Base-by-base conservation (phyloP, 2,113 vertebrate species). In the Tachysurus vachellii region DNA sequence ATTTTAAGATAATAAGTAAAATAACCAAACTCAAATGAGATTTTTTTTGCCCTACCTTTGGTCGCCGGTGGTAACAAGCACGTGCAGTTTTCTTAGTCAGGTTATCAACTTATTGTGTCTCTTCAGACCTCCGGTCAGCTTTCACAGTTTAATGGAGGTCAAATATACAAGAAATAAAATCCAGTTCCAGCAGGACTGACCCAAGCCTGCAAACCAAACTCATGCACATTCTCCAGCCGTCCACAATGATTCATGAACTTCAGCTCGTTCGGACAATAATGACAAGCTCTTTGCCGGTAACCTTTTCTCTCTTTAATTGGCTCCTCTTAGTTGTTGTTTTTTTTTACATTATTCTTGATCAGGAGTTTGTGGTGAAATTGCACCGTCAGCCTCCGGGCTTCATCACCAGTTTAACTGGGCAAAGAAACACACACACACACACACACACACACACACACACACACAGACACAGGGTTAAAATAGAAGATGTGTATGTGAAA, bases 191-290 rank as follows among this genome's bases (percentile, higher is more conserved):
- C 86, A 84, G 89, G 88, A 88, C 82, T 66, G 77, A 90, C 86
- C 88, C 80, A 85, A 88, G 85, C 79, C 54, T 88, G 88, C 88
- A 89, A 86, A 83, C 61, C 50, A 62, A 82, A 85, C 88, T 68
- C 86, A 53, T 79, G 82, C 73, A 53, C 83, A 82, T 89, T 86
- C 88, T 83, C 87, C 85, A 87, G 88, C 84, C 85, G 56, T 90
- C 92, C 91, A 87, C 91, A 91, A 90, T 90, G 92, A 91, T 89
- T 91, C 88, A 84, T 62, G 82, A 88, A 83, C 71, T 84, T 84
- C 66, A 83, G 73, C 83, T 85, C 83, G 54, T 88, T 85, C 88
- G 75, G 77, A 88, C 85, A 90, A 89, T 90, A 91, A 91, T 91
- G 88, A 92, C 89, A 92, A 86, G 84, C 80, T 90, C 87, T 80